Evolutionary conservation across 2,888 invertebrate species (phyloP).

Genomic region (Koerneria pararmatus): DNA sequence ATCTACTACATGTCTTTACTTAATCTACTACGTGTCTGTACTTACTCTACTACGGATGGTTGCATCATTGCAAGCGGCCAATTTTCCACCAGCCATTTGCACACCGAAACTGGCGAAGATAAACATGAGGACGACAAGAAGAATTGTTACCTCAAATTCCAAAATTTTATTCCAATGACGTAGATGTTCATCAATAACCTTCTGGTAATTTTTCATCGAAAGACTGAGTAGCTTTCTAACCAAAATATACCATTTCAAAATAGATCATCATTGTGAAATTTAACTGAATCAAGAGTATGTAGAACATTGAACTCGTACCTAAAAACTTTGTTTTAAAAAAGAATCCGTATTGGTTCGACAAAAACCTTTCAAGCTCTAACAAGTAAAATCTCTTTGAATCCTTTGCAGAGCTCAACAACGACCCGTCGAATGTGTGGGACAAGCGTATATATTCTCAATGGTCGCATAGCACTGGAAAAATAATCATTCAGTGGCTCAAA

Average conservation of each 20-base stretch:
- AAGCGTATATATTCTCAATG: constrained; percentile 84
- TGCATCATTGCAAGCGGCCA: constrained; percentile 94
- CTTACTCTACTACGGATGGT: constrained; percentile 66
- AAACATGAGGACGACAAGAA: constrained; percentile 93
- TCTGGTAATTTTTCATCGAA: too few species aligned
- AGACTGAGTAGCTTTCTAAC: too few species aligned
- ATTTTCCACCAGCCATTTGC: constrained; percentile 89
- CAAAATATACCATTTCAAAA: too few species aligned
- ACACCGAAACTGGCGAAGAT: constrained; percentile 99
- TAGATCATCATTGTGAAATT: too few species aligned
- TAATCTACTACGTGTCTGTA: too few species aligned
- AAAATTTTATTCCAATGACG: background rate
- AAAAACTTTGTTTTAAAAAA: too few species aligned
- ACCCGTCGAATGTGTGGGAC: constrained; percentile 98
- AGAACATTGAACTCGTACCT: too few species aligned
- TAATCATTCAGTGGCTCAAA: too few species aligned
- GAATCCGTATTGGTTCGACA: too few species aligned
- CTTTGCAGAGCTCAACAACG: constrained; percentile 93
- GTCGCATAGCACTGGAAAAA: constrained; percentile 92
- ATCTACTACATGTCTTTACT: too few species aligned
- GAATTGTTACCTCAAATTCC: constrained; percentile 76
- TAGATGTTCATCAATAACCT: background rate
- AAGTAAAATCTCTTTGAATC: constrained; percentile 95
- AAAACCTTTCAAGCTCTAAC: constrained; percentile 67
- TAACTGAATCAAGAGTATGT: too few species aligned